Evolutionary conservation across 2,797 vertebrate species (phyloP), one percentile per base, ranked within the genome.

Genomic region (Arremon aurantiirostris): DNA sequence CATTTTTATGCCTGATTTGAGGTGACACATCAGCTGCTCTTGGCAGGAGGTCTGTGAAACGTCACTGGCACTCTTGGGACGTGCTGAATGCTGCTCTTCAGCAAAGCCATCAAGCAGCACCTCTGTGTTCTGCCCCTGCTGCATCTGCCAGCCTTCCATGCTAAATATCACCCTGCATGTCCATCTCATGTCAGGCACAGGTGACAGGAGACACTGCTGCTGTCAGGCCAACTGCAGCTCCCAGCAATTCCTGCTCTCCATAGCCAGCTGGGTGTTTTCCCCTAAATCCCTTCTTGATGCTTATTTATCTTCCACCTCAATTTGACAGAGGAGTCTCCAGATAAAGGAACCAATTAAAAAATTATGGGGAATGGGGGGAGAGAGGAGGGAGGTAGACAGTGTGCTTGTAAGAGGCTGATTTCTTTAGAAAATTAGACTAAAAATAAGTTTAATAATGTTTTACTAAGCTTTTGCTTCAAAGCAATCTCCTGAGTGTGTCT

Each of bases 341-440:
- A 75, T 90, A 71, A 77, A 47, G 46, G n/a, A 76, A 34, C 20
- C 18, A 55, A 84, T 96, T 90, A 28, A 92, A 94, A 92, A 96
- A 83, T 75, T 60, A 86, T 12, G 26, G 71, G 53, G 64, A 44
- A 32, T 49, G 39, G 91, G 34, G 30, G 3, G 18, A 71, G 46
- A 32, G 35, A 37, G 39, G 19, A 61, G 81, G 70, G 53, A 81
- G 77, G 27, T 80, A 61, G 92, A 55, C 57, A 30, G 22, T 9
- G 12, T 78, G 53, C 64, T 79, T 2, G 0, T 23, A 47, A 86
- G 66, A 86, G 35, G 47, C 50, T 55, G 73, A 37, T 92, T 86
- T 90, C 72, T 81, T 90, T 82, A 83, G 80, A 82, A 95, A 93
- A 89, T 35, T 11, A 76, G 59, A 55, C 88, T 96, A 96, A 96